Percentiles rank a stretch among this genome's conserved stretches.
phyloP scores from a whole-genome alignment of 2,797 vertebrate species.

The Molossus alvarezi region DNA sequence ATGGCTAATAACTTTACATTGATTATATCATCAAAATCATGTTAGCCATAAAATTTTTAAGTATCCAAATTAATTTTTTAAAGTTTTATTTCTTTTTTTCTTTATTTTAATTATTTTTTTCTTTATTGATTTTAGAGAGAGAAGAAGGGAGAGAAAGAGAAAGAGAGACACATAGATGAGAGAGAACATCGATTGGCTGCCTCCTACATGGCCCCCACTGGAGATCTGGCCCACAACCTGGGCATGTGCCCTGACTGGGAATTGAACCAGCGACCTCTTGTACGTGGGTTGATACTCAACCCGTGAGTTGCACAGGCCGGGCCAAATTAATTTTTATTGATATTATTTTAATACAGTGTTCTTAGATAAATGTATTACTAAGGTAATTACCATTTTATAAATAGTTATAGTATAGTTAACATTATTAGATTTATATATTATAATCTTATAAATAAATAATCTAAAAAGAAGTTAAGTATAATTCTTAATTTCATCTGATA shows the following conservation, averaged over 20 bases:
- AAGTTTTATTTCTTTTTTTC: too few relatives aligned
- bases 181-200: too few relatives aligned
- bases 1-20: background rate
- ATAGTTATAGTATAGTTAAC: background rate
- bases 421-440: slow-evolving; percentile 4
- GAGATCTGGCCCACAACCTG: too few relatives aligned
- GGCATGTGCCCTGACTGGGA: too few relatives aligned
- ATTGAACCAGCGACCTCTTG: too few relatives aligned
- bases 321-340: slow-evolving; percentile 41
- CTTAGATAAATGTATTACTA: slow-evolving; percentile 24
- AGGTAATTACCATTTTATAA: slow-evolving; percentile 42
- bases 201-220: too few relatives aligned
- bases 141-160: too few relatives aligned
- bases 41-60: slow-evolving; percentile 48
- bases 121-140: too few relatives aligned
- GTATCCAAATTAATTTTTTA: slow-evolving; percentile 33
- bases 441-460: background rate
- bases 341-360: slow-evolving; percentile 38
- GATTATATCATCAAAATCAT: slow-evolving; percentile 13
- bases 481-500: background rate
- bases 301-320: too few relatives aligned
- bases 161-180: too few relatives aligned
- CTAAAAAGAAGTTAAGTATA: slow-evolving; percentile 42
- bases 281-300: too few relatives aligned
- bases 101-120: too few relatives aligned